Conservation (phyloP, 1,140 invertebrate species). For the Acromyrmex heyeri region DNA sequence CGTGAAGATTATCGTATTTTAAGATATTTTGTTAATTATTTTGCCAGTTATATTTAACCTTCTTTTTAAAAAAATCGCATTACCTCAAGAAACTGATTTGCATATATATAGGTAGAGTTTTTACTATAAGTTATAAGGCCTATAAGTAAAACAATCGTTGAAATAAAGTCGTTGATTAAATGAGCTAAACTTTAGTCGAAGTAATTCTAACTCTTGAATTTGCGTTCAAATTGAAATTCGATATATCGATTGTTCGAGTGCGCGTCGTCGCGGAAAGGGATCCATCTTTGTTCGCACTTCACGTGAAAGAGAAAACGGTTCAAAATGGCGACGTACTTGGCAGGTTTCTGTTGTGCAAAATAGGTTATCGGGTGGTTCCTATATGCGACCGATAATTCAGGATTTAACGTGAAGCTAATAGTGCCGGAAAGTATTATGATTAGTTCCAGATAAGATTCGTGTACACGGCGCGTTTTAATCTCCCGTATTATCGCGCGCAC, state of each 20-base stretch:
- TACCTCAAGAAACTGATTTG: too few species aligned
- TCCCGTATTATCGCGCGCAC: slow-evolving; percentile 68
- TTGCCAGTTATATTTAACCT: too few species aligned
- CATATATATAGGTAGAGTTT: too few species aligned
- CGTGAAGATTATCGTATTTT: too few species aligned
- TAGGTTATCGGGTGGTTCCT: slow-evolving; percentile 77
- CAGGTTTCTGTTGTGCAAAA: slow-evolving; percentile 73
- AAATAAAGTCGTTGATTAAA: too few species aligned
- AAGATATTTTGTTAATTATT: too few species aligned
- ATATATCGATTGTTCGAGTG: slow-evolving; percentile 12
- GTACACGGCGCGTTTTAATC: slow-evolving; percentile 74
- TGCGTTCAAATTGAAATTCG: background rate
- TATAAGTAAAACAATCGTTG: too few species aligned
- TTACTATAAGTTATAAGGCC: too few species aligned
- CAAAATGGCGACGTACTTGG: slow-evolving; percentile 81
- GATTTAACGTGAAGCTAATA: slow-evolving; percentile 49
- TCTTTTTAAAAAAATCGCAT: too few species aligned
- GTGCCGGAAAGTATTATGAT: slow-evolving; percentile 64
- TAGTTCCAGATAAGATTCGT: slow-evolving; percentile 64
- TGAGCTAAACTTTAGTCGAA: background rate
- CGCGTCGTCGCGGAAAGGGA: background rate
- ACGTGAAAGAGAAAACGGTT: slow-evolving; percentile 14
- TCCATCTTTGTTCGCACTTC: background rate
- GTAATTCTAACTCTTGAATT: background rate
- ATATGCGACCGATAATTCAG: slow-evolving; percentile 54